A percentile compares a stretch with the other conserved stretches of the same genome.
These are phyloP conservation scores for Procavia capensis DNA, from an alignment of 2,113 vertebrate genomes.

Conservation along the genomic window DNA sequence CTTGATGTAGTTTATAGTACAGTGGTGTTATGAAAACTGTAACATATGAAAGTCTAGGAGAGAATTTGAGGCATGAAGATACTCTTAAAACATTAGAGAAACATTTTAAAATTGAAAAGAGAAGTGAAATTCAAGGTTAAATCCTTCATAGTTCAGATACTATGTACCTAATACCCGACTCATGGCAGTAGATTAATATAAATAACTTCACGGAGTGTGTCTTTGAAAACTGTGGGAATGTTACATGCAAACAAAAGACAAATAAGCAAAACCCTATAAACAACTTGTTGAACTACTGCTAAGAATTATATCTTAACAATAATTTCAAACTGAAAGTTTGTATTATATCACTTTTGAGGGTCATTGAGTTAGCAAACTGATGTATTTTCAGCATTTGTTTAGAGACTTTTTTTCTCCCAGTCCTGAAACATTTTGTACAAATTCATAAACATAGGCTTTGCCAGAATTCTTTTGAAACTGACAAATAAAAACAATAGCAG, in stretches of 20 bases:
- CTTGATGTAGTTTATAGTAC: background rate
- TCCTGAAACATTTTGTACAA: slow-evolving; percentile 59
- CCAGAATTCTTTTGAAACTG: slow-evolving; percentile 54
- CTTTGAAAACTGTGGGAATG: slow-evolving; percentile 26
- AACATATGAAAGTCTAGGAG: background rate
- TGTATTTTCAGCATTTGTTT: slow-evolving; percentile 25
- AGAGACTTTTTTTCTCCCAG: background rate
- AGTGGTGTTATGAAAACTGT: background rate
- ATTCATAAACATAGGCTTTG: slow-evolving; percentile 47
- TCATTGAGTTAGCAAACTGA: slow-evolving; percentile 17
- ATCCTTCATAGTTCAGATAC: slow-evolving; percentile 3
- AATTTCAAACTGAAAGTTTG: slow-evolving; percentile 29
- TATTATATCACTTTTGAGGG: background rate
- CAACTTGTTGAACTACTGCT: background rate
- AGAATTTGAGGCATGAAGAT: background rate
- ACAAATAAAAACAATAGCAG: slow-evolving; percentile 50
- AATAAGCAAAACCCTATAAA: slow-evolving; percentile 9
- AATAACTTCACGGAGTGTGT: slow-evolving; percentile 28
- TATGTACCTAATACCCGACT: slow-evolving; percentile 18
- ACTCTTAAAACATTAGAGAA: background rate
- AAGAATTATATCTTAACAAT: slow-evolving; percentile 43
- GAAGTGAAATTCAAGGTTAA: background rate
- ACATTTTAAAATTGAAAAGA: background rate
- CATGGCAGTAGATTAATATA: too few relatives aligned
- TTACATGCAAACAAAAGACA: background rate